Evolutionary conservation across 2,113 vertebrate genomes (phyloP).

Genomic region (Coreoperca whiteheadi): DNA sequence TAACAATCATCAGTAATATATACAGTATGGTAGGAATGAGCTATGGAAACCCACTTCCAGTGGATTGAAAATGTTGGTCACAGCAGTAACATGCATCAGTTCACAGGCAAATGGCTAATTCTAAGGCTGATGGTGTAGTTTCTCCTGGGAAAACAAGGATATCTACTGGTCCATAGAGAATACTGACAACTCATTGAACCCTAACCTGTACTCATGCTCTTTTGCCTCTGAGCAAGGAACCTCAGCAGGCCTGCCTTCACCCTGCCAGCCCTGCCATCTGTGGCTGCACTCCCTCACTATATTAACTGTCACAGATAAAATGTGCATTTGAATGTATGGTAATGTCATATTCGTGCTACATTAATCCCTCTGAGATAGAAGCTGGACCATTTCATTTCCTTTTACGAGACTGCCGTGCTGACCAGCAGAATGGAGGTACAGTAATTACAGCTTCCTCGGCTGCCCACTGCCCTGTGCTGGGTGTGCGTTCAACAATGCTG

Average conservation of each 20-base stretch:
- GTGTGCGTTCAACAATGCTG: slow-evolving; percentile 31
- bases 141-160: not conserved
- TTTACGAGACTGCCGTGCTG: slow-evolving; percentile 74
- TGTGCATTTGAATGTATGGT: slow-evolving; percentile 67
- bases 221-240: slow-evolving; percentile 24
- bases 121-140: not conserved
- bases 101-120: not conserved
- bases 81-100: not conserved
- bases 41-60: not conserved
- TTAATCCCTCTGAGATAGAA: slow-evolving; percentile 62
- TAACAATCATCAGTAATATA: not conserved
- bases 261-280: slow-evolving; percentile 9
- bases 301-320: slow-evolving; percentile 66
- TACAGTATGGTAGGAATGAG: not conserved
- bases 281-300: slow-evolving; percentile 21
- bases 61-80: not conserved
- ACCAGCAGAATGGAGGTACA: slow-evolving; percentile 73
- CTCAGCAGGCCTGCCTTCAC: slow-evolving; percentile 3
- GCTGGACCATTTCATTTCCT: slow-evolving; percentile 70
- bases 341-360: slow-evolving; percentile 69
- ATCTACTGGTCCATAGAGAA: not conserved
- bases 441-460: slow-evolving; percentile 63
- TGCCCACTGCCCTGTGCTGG: slow-evolving; percentile 40
- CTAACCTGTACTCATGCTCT: not conserved
- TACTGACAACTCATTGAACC: not conserved